Evolutionary conservation across 1,140 invertebrate genomes (phyloP).

Genomic region (Akabosia matsudoensis): DNA sequence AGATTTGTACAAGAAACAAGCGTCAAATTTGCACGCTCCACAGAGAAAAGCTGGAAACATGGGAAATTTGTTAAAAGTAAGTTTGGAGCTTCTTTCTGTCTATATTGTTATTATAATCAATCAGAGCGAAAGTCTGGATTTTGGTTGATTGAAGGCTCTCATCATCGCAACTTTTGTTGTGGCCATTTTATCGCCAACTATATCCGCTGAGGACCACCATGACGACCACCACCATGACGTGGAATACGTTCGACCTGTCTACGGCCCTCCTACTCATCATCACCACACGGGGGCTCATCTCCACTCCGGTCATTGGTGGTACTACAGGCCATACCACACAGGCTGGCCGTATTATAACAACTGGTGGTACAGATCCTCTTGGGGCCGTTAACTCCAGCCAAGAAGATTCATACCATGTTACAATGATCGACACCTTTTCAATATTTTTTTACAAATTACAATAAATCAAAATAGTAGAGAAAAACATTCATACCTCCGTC

Average conservation of each 20-base stretch:
- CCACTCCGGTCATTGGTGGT: not conserved
- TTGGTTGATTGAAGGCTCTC: not conserved
- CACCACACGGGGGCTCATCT: not conserved
- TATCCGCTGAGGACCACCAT: not conserved
- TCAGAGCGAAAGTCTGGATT: not conserved
- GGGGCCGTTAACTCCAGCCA: no score
- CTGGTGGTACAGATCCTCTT: not conserved
- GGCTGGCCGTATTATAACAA: not conserved
- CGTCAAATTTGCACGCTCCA: no score
- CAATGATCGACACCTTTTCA: no score
- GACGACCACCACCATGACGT: not conserved
- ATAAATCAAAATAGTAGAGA: not conserved
- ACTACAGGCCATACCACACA: not conserved
- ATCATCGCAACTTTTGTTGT: not conserved
- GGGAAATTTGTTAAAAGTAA: no score
- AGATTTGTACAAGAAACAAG: no score
- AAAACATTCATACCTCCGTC: conserved; percentile 69
- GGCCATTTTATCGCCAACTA: not conserved
- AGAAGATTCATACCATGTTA: no score
- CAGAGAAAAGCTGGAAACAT: no score
- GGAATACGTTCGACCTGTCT: not conserved
- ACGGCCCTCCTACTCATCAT: not conserved
- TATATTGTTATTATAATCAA: no score
- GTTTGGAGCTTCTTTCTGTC: no score
- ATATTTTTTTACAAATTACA: not conserved